Base-by-base conservation (phyloP, 2,888 invertebrate genomes). In the Barypeithes pellucidus region DNA sequence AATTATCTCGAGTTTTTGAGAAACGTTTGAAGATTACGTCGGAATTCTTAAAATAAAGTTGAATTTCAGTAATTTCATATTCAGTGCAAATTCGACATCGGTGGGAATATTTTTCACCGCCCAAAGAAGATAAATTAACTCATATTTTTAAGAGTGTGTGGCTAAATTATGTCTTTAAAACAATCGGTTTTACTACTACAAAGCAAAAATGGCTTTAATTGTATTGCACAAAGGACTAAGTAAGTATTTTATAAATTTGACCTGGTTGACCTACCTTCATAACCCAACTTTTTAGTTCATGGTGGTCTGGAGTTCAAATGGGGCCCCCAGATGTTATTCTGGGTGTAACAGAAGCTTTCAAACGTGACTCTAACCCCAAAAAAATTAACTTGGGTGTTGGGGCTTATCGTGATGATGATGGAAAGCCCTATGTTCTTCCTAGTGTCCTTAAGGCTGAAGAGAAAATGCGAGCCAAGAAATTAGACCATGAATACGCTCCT, bases 251-350 rank as follows among this genome's bases (percentile, higher is more conserved):
- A 45, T 14, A 50, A 3, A 18, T 59, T 50, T 71, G 71, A 71
- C 65, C 60, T 71, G 9, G 16, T 47, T 71, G 72, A 72, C 72
- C 72, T 72, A 67, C 14, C 16, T 22, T 24, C 11, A 50, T 80
- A 77, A 77, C 54, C 50, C 74, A 77, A 67, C 72, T 63, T 85
- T 83, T 9, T 79, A 95, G 95, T 83, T 92, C 93, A 79, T 95
- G 94, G 93, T 97, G 95, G 93, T 87, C 91, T 72, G 91, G 94
- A 84, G 97, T 99, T 8, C 91, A 93, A 84, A 95, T 98, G 96
- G 99, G 98, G 3, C 99, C 99, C 16, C 99, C 99, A 4, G 99
- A 99, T 89, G 95, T 96, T 22, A 99, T 99, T 87, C 88, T 99
- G 61, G 99, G 99, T 41, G 94, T 99, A 47, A 95, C 98, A 0